Base-by-base conservation (phyloP, 2,797 vertebrate species). In the Clarias fuscus region DNA sequence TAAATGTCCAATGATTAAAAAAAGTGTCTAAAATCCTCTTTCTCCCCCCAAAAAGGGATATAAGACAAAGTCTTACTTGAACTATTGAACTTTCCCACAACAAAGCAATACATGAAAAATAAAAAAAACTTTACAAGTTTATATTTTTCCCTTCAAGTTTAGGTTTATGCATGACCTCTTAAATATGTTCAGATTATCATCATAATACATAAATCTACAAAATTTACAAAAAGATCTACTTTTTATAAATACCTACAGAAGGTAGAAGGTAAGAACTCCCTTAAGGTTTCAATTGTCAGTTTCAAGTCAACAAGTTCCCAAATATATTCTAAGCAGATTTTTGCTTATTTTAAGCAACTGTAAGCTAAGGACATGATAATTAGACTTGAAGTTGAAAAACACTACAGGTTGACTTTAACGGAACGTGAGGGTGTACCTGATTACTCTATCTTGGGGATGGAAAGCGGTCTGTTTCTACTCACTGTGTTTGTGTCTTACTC, bases 401-500 rank as follows among this genome's bases (percentile, higher is more conserved):
- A 62, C 73, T 30, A 58, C 18, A 40, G 20, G 7, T 62, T 79
- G 6, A 5, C 59, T 40, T 62, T 40, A 40, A n/a, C 30, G 22
- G 33, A 62, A 62, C 37, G 11, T 22, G 2, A 78, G 10, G 18
- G 33, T 59, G 33, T 79, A 79, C 0, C 18, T 62, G 58, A 62
- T 79, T 78, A 37, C 71, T 87, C 15, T 22, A 27, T 48, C 61
- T 56, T 14, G 18, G n/a, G 18, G 17, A 27, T n/a, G 7, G 48
- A 6, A 64, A 48, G 73, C 48, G 61, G n/a, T 67, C 37, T 33
- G 65, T 48, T 5, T 72, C 13, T 67, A 64, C 27, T 56, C 43
- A 67, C 37, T 37, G 80, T 83, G 70, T 37, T n/a, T 85, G 67
- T 75, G 59, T 71, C 64, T 82, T 90, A 53, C 89, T 90, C 76